Conservation (phyloP, 2,888 invertebrate genomes). For the Emmelina monodactyla region DNA sequence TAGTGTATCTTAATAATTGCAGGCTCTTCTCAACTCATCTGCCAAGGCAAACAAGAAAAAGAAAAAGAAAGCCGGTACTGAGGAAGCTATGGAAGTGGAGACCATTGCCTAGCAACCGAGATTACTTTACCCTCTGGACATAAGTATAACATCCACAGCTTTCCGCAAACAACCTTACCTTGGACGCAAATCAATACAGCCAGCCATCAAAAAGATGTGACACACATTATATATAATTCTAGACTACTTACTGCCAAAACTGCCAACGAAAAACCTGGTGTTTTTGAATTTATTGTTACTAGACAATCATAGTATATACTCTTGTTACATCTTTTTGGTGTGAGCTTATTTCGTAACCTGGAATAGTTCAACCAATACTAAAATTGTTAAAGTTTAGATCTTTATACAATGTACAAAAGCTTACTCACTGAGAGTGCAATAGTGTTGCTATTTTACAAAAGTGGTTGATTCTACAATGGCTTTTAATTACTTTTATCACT, state of each 20-base stretch:
- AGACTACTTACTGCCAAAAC: too few species aligned
- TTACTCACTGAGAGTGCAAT: not conserved
- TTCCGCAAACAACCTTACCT: constrained; percentile 19
- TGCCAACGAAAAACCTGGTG: too few species aligned
- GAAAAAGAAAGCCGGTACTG: constrained; percentile 80
- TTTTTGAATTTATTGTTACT: too few species aligned
- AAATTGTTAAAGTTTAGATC: constrained; percentile 5
- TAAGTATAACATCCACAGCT: constrained; percentile 24
- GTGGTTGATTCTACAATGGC: not conserved
- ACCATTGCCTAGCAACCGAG: constrained; percentile 49
- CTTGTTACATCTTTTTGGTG: not conserved
- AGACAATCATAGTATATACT: too few species aligned
- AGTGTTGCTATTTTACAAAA: not conserved
- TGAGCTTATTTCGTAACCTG: not conserved
- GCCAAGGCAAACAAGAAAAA: constrained; percentile 91
- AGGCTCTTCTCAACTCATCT: constrained; percentile 78
- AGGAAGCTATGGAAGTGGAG: constrained; percentile 68
- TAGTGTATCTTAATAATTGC: constrained; percentile 23
- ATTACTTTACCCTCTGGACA: not conserved
- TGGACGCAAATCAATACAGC: constrained; percentile 12
- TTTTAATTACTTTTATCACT: not conserved
- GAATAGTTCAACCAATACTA: not conserved
- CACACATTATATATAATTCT: constrained; percentile 7
- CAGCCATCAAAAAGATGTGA: constrained; percentile 14
- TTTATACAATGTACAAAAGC: not conserved